These are phyloP conservation scores for Eudemis profundana DNA, from an alignment of 2,888 invertebrate genomes.

Conservation along the genomic window DNA sequence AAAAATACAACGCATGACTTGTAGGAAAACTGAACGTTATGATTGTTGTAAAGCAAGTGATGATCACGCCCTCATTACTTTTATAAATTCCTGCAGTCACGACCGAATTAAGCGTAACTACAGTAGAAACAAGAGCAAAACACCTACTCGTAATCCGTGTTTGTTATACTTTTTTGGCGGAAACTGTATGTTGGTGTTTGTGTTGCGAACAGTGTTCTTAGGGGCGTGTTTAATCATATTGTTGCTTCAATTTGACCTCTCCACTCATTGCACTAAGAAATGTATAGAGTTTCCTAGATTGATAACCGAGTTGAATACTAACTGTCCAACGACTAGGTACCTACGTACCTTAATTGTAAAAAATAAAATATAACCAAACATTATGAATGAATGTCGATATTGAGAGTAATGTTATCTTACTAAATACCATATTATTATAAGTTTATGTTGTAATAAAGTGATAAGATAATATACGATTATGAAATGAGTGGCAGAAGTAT, in stretches of 20 bases:
- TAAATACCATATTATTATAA: no score
- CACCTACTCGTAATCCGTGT: constrained; percentile 8
- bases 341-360: no score
- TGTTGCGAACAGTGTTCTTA: constrained; percentile 53
- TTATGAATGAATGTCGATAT: no score
- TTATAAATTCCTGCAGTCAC: constrained; percentile 18
- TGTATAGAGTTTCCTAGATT: constrained; percentile 26
- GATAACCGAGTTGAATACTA: not conserved
- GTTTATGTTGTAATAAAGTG: no score
- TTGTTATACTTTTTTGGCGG: constrained; percentile 9
- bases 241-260: constrained; percentile 60
- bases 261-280: constrained; percentile 36
- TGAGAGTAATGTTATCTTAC: no score
- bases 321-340: no score
- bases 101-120: constrained; percentile 19
- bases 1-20: constrained; percentile 27
- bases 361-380: no score
- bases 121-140: constrained; percentile 13
- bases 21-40: constrained; percentile 33
- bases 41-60: constrained; percentile 20
- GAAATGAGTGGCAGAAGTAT: no score
- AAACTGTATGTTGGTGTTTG: constrained; percentile 26
- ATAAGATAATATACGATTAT: no score
- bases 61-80: constrained; percentile 23
- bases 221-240: constrained; percentile 78